These are phyloP conservation scores for Phoxinus phoxinus DNA, from an alignment of 2,113 vertebrate species.

Conservation along the genomic window DNA sequence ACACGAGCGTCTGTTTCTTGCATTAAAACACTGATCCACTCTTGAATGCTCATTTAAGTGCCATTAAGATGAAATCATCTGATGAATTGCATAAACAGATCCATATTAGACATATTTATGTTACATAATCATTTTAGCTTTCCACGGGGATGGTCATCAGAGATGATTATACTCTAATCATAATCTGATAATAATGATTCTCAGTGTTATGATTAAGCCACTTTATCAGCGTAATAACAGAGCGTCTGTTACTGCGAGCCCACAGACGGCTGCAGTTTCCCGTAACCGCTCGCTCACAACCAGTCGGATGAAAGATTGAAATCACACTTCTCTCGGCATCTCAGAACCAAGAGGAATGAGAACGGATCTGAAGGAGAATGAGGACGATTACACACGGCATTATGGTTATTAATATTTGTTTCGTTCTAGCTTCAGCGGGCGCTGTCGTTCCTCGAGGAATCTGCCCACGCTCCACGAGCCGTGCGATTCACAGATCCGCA, in stretches of 20 bases:
- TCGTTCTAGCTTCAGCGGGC: neutral
- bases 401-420: conserved; percentile 8
- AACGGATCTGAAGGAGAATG: neutral
- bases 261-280: conserved; percentile 12
- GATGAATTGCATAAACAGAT: conserved; percentile 16
- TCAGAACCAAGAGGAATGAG: neutral
- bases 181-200: conserved; percentile 32
- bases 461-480: neutral
- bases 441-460: neutral
- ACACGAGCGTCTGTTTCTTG: neutral
- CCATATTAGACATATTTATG: conserved; percentile 14
- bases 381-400: neutral
- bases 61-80: conserved; percentile 18
- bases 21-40: neutral
- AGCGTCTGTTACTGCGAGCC: neutral
- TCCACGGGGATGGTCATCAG: conserved; percentile 35
- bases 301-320: conserved; percentile 5
- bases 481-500: neutral
- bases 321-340: neutral
- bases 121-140: conserved; percentile 22
- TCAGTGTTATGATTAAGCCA: conserved; percentile 35
- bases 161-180: conserved; percentile 27
- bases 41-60: conserved; percentile 5
- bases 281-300: neutral
- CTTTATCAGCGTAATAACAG: conserved; percentile 29